A percentile compares a stretch with the other conserved stretches of the same genome.
These are phyloP conservation scores for Micronycteris hirsuta DNA, from an alignment of 2,113 vertebrate genomes.

Conservation along the genomic window DNA sequence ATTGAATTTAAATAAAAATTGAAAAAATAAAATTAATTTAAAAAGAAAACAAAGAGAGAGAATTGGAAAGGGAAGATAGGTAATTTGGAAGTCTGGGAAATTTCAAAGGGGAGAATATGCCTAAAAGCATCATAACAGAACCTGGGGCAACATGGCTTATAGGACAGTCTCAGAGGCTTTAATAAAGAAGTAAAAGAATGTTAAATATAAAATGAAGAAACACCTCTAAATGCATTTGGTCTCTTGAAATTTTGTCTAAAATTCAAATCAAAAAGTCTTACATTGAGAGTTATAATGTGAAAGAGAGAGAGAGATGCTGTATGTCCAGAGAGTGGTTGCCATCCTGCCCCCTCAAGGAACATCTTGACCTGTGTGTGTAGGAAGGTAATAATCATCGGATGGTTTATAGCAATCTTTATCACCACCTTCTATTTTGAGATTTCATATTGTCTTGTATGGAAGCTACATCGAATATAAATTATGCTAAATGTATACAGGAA, in stretches of 20 bases:
- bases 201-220: neutral
- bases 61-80: neutral
- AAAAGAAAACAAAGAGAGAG: neutral
- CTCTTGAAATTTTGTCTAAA: neutral
- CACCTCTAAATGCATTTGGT: neutral
- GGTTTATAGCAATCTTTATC: neutral
- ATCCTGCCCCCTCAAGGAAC: neutral
- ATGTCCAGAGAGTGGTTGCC: rapidly evolving
- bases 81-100: neutral
- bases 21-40: neutral
- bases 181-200: no score
- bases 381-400: neutral
- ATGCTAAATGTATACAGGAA: neutral
- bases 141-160: neutral
- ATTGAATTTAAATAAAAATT: no score
- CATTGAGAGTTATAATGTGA: neutral
- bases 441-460: neutral
- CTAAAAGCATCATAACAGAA: neutral
- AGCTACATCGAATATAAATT: neutral
- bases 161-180: neutral
- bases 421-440: neutral
- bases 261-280: neutral
- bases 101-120: neutral
- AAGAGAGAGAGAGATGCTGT: neutral
- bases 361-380: rapidly evolving